Base-by-base conservation (phyloP, 2,888 invertebrate genomes). In the Idaea aversata region DNA sequence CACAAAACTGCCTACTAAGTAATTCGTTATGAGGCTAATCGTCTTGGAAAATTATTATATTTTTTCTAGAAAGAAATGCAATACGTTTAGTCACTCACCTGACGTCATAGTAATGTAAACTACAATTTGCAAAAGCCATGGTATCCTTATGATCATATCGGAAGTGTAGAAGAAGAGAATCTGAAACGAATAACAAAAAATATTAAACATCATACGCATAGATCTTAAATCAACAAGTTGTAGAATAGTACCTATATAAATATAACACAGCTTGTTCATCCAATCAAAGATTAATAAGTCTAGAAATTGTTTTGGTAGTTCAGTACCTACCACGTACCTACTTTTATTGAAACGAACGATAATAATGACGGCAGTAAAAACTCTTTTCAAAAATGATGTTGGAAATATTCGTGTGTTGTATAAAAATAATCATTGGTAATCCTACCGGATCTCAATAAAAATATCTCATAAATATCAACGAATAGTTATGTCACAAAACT, bases 91-190 rank as follows among this genome's bases (percentile, higher is more conserved):
- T 15, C 16, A 77, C 79, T 73, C 72, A 91, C 92, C 92, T 88
- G 83, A 87, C 82, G 77, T 85, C 82, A 74, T 70, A 67, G 75
- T 70, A 69, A 85, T 71, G 65, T 70, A 74, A 63, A 83, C 72
- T 64, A 86, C 68, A 71, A 81, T 68, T 75, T 80, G 82, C 64
- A 85, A 75, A 69, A 87, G 83, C 88, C 93, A 92, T 91, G 82
- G 77, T 89, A 85, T 86, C 82, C 91, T 86, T 75, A 89, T 83
- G 81, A 90, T 90, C 92, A 93, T 92, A 79, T 83, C 88, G 75
- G 67, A 69, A 67, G 66, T 70, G 76, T 72, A 76, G 79, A 73
- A 75, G 78, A 72, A 82, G 77, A 75, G 73, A 73, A 80, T 59
- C 91, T 92, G 88, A 62, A 90, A 89, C 80, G 85, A 83, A 76